phyloP scores from a whole-genome alignment of 2,797 vertebrate species.

The Melanogrammus aeglefinus region DNA sequence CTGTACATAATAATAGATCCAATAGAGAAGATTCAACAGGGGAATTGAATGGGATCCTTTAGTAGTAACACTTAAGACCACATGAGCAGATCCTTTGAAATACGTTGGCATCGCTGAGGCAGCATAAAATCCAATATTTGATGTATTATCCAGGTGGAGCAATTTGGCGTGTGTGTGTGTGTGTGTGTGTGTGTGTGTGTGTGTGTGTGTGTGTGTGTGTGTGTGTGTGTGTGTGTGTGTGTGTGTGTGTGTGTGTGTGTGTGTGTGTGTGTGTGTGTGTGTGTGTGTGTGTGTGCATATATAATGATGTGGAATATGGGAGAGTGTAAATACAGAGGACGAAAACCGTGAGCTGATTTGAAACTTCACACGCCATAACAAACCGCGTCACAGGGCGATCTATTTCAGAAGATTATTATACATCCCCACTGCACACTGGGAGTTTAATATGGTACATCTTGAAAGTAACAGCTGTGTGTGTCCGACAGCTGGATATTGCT shows the following conservation, averaged over 20 bases:
- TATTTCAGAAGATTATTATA: background rate
- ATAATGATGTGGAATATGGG: background rate
- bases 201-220: background rate
- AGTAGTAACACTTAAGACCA: background rate
- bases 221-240: background rate
- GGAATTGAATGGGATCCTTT: background rate
- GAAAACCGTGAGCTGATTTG: background rate
- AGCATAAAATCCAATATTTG: background rate
- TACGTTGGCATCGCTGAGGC: background rate
- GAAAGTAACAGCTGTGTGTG: slow-evolving; percentile 6
- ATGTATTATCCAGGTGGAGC: background rate
- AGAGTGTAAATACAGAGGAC: background rate
- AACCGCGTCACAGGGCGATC: background rate
- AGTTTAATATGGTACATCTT: background rate
- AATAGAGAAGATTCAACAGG: background rate
- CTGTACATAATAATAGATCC: background rate
- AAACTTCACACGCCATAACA: background rate
- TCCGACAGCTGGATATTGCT: slow-evolving; percentile 6
- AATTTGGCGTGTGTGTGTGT: background rate
- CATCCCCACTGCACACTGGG: background rate
- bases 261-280: background rate
- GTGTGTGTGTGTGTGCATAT: background rate
- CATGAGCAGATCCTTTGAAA: background rate
- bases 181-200: background rate
- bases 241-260: background rate